These are phyloP conservation scores for Nephila pilipes DNA, from an alignment of 1,140 invertebrate genomes.

Conservation along the genomic window DNA sequence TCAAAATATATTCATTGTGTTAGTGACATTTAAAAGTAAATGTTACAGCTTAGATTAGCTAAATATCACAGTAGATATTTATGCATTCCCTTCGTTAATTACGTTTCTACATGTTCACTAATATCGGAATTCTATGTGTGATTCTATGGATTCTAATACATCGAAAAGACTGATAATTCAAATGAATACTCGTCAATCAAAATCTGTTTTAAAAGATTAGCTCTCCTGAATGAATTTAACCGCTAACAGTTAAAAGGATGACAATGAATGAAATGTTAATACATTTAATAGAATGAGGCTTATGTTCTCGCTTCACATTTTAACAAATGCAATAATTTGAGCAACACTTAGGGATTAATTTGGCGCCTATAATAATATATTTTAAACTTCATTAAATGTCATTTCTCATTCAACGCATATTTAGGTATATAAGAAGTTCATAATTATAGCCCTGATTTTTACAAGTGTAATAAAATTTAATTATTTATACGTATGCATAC, in stretches of 20 bases:
- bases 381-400: too few species aligned
- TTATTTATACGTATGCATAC: too few species aligned
- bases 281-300: neutral
- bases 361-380: too few species aligned
- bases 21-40: neutral
- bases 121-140: neutral
- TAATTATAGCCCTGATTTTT: too few species aligned
- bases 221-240: neutral
- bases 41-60: neutral
- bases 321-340: neutral
- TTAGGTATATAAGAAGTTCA: too few species aligned
- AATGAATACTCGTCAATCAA: neutral
- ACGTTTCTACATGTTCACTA: neutral
- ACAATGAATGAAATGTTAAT: slow-evolving; percentile 1
- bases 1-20: neutral
- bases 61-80: neutral
- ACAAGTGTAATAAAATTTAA: too few species aligned
- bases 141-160: neutral
- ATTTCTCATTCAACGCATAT: too few species aligned
- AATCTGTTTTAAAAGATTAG: neutral
- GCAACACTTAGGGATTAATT: neutral
- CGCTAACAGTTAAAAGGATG: neutral
- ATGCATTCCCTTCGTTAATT: neutral
- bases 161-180: neutral
- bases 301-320: neutral